Conservation (phyloP, 2,113 vertebrate species). For the Eupsittula cactorum region DNA sequence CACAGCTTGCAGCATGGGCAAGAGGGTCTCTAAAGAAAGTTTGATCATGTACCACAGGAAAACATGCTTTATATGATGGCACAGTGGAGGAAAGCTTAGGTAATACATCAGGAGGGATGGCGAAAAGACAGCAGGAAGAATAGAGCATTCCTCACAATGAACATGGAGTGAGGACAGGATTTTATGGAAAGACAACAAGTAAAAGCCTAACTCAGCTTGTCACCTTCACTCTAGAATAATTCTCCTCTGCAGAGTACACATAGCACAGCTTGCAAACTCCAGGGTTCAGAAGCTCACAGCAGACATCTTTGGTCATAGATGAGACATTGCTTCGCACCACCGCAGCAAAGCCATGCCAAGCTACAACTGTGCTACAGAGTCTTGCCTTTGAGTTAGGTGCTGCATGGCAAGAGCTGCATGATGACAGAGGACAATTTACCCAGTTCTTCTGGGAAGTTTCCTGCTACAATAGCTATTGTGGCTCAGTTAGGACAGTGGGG, state of each 20-base stretch:
- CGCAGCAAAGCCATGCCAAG: background rate
- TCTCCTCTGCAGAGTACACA: rapidly evolving
- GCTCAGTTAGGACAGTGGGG: background rate
- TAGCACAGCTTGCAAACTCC: background rate
- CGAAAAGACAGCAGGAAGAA: background rate
- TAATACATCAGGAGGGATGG: background rate
- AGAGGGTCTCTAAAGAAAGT: background rate
- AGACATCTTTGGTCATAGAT: background rate
- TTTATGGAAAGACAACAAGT: background rate
- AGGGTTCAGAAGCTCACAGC: background rate
- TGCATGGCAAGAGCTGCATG: background rate
- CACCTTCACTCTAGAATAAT: background rate
- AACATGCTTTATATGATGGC: background rate
- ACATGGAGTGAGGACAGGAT: rapidly evolving
- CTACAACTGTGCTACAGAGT: background rate
- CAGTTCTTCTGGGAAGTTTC: background rate
- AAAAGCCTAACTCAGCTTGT: background rate
- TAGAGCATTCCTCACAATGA: background rate
- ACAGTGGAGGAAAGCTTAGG: background rate
- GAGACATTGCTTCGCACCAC: background rate
- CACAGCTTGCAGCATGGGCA: background rate
- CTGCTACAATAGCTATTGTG: rapidly evolving
- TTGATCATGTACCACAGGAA: rapidly evolving
- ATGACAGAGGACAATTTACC: background rate
- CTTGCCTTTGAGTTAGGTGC: background rate